Evolutionary conservation across 2,113 vertebrate species (phyloP).

Genomic region (Ptychochromis oligacanthus): DNA sequence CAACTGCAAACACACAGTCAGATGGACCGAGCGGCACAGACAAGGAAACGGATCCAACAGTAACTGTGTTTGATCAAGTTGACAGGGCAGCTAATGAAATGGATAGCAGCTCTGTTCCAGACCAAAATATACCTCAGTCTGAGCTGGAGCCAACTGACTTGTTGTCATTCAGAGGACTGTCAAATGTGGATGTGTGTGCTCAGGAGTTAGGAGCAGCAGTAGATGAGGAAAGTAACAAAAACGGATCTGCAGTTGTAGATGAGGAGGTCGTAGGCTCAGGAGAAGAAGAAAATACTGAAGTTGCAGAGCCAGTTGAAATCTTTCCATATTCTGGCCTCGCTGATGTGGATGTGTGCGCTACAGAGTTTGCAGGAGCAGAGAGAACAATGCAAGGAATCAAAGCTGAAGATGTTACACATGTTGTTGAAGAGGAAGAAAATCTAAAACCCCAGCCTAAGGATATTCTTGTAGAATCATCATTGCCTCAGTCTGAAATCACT

Average conservation of each 20-base stretch:
- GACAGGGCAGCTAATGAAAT: slow-evolving; percentile 26
- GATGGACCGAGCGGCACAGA: slow-evolving; percentile 34
- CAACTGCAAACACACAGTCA: slow-evolving; percentile 29
- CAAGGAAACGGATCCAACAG: background rate
- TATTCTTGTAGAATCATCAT: background rate
- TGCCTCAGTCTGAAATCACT: slow-evolving; percentile 11
- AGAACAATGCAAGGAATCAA: background rate
- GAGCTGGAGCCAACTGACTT: slow-evolving; percentile 33
- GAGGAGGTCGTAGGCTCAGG: background rate
- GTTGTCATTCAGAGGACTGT: slow-evolving; percentile 19
- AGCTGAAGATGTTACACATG: background rate
- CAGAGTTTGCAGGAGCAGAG: slow-evolving; percentile 42
- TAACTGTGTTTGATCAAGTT: slow-evolving; percentile 24
- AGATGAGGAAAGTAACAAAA: slow-evolving; percentile 13
- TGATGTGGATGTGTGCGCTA: slow-evolving; percentile 47
- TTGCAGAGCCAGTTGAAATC: slow-evolving; percentile 16
- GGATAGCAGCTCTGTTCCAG: slow-evolving; percentile 4
- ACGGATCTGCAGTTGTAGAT: background rate
- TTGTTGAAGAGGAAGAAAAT: slow-evolving; percentile 29
- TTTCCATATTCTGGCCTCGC: slow-evolving; percentile 14
- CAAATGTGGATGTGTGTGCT: slow-evolving; percentile 52
- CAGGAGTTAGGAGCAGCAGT: slow-evolving; percentile 44
- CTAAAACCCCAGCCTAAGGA: slow-evolving; percentile 16
- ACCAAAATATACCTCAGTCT: slow-evolving; percentile 21
- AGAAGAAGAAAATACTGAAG: slow-evolving; percentile 7